Conservation (phyloP, 2,888 invertebrate genomes). For the Raillietiella orientalis region DNA sequence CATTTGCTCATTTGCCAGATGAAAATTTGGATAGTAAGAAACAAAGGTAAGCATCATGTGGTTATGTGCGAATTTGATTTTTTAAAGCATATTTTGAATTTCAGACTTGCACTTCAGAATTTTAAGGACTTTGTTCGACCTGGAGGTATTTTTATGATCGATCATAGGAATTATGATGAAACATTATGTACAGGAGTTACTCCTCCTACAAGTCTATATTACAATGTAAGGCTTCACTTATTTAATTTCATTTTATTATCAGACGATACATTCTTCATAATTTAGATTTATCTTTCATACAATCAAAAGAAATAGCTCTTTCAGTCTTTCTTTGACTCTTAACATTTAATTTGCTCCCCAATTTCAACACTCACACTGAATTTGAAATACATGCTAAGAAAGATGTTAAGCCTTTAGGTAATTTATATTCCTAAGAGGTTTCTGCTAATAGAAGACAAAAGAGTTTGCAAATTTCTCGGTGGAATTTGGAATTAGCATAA, state of each 20-base stretch:
- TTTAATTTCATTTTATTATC: slow-evolving; percentile 1
- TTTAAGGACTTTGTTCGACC: slow-evolving; percentile 52
- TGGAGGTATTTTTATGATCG: slow-evolving; percentile 48
- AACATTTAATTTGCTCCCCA: too few species aligned
- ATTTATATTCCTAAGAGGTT: too few species aligned
- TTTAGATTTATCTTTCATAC: not conserved
- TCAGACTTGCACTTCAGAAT: slow-evolving; percentile 26
- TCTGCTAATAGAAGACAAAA: too few species aligned
- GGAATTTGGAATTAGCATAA: too few species aligned
- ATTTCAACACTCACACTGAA: too few species aligned
- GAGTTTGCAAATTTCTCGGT: too few species aligned
- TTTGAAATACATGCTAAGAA: too few species aligned
- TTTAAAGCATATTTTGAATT: slow-evolving; percentile 3
- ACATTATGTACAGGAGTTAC: slow-evolving; percentile 40
- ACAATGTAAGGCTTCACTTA: slow-evolving; percentile 41
- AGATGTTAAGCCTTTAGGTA: too few species aligned
- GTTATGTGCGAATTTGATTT: slow-evolving; percentile 1
- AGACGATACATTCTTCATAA: not conserved
- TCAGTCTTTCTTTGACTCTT: not conserved
- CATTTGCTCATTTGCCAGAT: slow-evolving; percentile 61
- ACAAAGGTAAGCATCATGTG: slow-evolving; percentile 20
- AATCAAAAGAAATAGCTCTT: not conserved
- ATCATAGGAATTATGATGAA: slow-evolving; percentile 61
- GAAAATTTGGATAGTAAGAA: slow-evolving; percentile 39
- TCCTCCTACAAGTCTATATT: slow-evolving; percentile 53